Conservation (phyloP, 1,140 invertebrate genomes). For the Latrodectus geometricus region DNA sequence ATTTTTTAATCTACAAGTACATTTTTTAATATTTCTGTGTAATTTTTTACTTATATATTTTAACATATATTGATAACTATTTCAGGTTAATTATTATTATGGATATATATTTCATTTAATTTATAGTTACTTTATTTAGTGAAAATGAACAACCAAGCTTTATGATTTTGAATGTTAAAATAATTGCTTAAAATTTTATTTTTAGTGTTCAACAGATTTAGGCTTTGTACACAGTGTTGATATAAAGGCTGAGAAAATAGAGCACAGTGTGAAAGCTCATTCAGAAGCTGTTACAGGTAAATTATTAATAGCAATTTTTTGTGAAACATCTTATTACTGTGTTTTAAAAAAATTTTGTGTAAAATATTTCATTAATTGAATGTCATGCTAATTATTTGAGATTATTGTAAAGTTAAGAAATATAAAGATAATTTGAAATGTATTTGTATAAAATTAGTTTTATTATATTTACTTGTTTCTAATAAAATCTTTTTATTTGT, state of each 20-base stretch:
- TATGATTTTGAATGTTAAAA: neutral
- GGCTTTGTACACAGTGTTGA: slow-evolving; percentile 86
- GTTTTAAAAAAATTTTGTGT: too few relatives aligned
- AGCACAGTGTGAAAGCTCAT: slow-evolving; percentile 85
- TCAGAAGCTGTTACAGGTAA: slow-evolving; percentile 80
- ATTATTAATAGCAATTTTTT: neutral
- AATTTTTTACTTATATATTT: neutral
- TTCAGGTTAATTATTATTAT: neutral
- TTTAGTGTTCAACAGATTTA: slow-evolving; percentile 80
- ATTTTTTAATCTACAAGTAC: neutral
- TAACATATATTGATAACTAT: neutral
- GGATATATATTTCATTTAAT: neutral
- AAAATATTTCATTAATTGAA: too few relatives aligned
- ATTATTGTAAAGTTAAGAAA: too few relatives aligned
- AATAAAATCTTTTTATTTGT: too few relatives aligned
- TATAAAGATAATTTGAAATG: too few relatives aligned
- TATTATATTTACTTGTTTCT: too few relatives aligned
- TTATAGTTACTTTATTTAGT: neutral
- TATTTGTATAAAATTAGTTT: too few relatives aligned
- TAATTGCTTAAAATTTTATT: neutral
- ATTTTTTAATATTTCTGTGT: neutral
- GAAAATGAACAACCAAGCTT: neutral
- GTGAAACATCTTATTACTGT: too few relatives aligned
- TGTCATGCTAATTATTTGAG: too few relatives aligned
- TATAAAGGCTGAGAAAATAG: slow-evolving; percentile 76